Evolutionary conservation across 2,888 invertebrate genomes (phyloP), one percentile per base, ranked within the genome.

Genomic region (Acrobasis suavella): DNA sequence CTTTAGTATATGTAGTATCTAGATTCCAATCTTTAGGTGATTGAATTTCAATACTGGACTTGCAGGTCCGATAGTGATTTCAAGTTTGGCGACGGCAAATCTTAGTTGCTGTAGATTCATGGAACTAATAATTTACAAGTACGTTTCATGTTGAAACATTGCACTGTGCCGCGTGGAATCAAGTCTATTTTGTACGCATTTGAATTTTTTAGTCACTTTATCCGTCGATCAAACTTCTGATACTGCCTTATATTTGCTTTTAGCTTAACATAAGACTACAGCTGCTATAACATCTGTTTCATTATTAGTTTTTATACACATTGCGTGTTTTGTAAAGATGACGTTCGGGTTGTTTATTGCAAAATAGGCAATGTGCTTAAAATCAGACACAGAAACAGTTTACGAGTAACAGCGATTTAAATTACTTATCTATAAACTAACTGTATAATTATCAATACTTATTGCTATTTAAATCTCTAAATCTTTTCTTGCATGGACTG

Each of bases 41-140:
- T 73, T 72, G 70, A 70, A 67, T 58, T 70, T 65, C 72, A 75
- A 76, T 78, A 74, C 80, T 87, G 86, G 85, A 83, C 84, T 90
- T 91, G 85, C 90, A 89, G 90, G 83, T 86, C 81, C 81, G 83
- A 75, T 77, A 77, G 70, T 69, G 73, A 81, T 81, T 86, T 84
- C 85, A 87, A 87, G 82, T 87, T 82, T 77, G 83, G 75, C 77
- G 89, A 83, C 72, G 86, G 82, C 82, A 75, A 83, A 67, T 78
- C 87, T 75, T 89, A 90, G 81, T 83, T 77, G 74, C 77, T 69
- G 75, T 81, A 79, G 82, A 83, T 78, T 56, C 56, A 68, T 78
- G 74, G 80, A 77, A 71, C 74, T 65, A 65, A 75, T 76, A 73
- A 72, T 75, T 70, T 70, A 76, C 84, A 88, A 89, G 89, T 89